Evolutionary conservation across 2,797 vertebrate genomes (phyloP).

Genomic region (Hippocampus kuda): DNA sequence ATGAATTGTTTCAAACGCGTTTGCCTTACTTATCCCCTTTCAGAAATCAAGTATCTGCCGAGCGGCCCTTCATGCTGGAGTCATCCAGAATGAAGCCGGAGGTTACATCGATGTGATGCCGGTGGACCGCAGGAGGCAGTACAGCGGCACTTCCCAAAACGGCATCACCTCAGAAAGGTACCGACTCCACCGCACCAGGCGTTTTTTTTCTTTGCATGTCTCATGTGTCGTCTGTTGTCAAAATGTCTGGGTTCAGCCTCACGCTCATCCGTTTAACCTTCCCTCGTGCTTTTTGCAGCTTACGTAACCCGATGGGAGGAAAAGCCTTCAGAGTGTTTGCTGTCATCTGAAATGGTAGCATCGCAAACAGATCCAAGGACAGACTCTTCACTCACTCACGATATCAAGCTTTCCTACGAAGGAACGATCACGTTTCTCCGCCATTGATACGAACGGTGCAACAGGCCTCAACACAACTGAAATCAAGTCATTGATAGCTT

Average conservation of each 20-base stretch:
- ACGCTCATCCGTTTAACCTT: background rate
- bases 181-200: background rate
- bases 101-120: constrained; percentile 96
- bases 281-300: constrained; percentile 61
- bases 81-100: constrained; percentile 77
- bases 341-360: constrained; percentile 74
- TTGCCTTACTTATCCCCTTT: background rate
- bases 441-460: constrained; percentile 21
- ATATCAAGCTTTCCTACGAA: background rate
- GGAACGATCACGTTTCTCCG: constrained; percentile 17
- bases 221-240: too few species aligned
- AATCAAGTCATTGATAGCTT: background rate
- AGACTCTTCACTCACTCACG: background rate
- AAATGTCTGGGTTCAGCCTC: too few species aligned
- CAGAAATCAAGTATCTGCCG: constrained; percentile 93
- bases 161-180: constrained; percentile 90
- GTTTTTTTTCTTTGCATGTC: background rate
- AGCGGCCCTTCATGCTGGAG: constrained; percentile 87
- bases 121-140: constrained; percentile 79
- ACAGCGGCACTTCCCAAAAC: constrained; percentile 80
- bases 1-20: background rate
- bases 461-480: constrained; percentile 19
- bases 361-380: background rate
- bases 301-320: constrained; percentile 80
- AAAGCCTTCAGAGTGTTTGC: constrained; percentile 97